Evolutionary conservation across 92 coral and sea anemone genomes (phyloP), one percentile per base, ranked within the genome.

Genomic region (Epizoanthus scotinus): DNA sequence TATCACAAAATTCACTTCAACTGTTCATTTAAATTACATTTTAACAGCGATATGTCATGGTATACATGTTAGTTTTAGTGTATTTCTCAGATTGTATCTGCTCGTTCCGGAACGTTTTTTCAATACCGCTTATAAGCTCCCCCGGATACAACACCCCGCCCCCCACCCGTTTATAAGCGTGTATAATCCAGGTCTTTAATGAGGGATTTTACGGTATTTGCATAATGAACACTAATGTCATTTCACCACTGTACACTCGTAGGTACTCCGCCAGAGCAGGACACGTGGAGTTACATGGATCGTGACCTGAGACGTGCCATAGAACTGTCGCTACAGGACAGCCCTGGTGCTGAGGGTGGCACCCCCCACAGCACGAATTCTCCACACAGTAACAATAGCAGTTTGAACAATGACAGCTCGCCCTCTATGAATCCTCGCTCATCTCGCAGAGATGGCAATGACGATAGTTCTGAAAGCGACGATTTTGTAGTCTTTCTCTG

Each of bases 291-390:
- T 25, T 8, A 18, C 38, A 25, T 75, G 67, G 98, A 95, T 34
- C 88, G 78, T 6, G 94, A 92, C 54, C 81, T 95, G 22, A 81
- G 72, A 65, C 85, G 82, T 68, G 98, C 98, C 81, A 93, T 95
- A 63, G 90, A 87, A 73, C 86, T 94, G 58, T 89, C 89, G 24
- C 89, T 86, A 29, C 85, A 87, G 85, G 96, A 82, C 63, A 70
- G 65, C 40, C 63, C 67, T 60, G 67, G 53, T 54, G 74, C 70
- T 25, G 60, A 61, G 34, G 82, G 61, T 12, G 49, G 61, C 36
- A 78, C 66, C 50, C 58, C 84, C 68, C 54, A 34, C 38, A 75
- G 68, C 81, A 75, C 55, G 21, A 57, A 31, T 38, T 19, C 55
- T 36, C 61, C 81, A 15, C 63, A 58, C 21, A 75, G 69, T 9